phyloP scores from a whole-genome alignment of 2,113 vertebrate genomes.

The Heptranchias perlo region DNA sequence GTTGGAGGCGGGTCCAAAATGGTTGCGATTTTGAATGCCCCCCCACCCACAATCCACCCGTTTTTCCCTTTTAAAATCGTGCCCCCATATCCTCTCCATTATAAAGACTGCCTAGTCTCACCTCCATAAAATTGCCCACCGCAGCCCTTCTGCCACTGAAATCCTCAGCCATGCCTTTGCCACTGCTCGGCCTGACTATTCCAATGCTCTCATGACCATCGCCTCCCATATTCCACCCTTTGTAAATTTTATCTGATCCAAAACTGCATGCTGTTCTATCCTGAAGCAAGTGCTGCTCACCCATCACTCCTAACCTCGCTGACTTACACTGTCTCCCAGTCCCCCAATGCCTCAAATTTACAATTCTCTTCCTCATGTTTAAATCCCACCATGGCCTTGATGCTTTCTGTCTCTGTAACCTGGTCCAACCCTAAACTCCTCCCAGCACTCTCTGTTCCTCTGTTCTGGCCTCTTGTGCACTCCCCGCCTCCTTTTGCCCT shows the following conservation, averaged over 20 bases:
- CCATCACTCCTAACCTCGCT: not conserved
- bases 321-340: not conserved
- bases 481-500: not conserved
- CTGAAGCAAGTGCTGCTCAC: not conserved
- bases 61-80: no score
- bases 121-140: not conserved
- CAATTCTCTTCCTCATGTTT: not conserved
- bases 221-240: not conserved
- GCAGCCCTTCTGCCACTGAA: not conserved
- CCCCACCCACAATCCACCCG: no score
- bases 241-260: not conserved
- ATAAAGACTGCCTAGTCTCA: no score
- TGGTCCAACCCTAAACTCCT: no score
- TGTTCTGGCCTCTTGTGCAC: not conserved
- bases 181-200: not conserved
- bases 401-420: no score
- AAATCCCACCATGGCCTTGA: not conserved
- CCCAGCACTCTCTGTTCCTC: not conserved
- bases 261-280: not conserved
- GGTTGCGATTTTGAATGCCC: no score
- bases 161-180: no score
- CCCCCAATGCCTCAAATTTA: not conserved
- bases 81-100: no score
- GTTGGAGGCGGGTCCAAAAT: no score
- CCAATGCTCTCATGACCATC: not conserved